Conservation (phyloP, 1,140 invertebrate species). For the Rhysida immarginata region DNA sequence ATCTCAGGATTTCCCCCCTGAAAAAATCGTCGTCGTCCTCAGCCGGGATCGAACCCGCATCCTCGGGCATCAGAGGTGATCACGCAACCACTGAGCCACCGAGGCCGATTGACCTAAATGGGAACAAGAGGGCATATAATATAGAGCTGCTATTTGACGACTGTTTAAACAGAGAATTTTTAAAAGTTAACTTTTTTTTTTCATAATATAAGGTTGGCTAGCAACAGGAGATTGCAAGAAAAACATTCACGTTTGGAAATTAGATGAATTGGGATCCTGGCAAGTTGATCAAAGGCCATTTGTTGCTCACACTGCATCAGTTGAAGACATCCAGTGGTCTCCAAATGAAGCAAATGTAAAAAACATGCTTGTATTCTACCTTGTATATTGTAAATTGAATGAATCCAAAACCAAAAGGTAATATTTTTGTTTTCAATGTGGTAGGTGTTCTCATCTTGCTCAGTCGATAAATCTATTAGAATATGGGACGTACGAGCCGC, state of each 20-base stretch:
- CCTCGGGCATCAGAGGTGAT: no score
- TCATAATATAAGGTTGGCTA: slow-evolving; percentile 41
- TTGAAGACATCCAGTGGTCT: slow-evolving; percentile 98
- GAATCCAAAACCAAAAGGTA: no score
- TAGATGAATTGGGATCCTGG: slow-evolving; percentile 58
- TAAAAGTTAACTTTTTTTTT: not conserved
- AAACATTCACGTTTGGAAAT: slow-evolving; percentile 86
- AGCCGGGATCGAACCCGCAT: no score
- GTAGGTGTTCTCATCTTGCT: slow-evolving; percentile 77
- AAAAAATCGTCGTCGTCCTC: no score
- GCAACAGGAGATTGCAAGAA: slow-evolving; percentile 80
- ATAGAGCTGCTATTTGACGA: no score
- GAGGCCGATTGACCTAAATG: no score
- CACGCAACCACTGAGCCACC: no score
- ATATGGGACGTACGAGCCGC: slow-evolving; percentile 78
- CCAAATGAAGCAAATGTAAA: slow-evolving; percentile 74
- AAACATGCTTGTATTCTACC: not conserved
- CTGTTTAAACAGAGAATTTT: no score
- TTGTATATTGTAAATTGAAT: not conserved
- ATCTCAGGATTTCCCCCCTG: no score
- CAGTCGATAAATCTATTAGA: slow-evolving; percentile 77
- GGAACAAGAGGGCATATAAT: no score
- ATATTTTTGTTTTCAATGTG: not conserved
- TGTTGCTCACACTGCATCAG: slow-evolving; percentile 73
- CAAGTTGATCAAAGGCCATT: slow-evolving; percentile 74